phyloP scores from a whole-genome alignment of 2,888 invertebrate genomes.

The Lacanobia wlatinum region DNA sequence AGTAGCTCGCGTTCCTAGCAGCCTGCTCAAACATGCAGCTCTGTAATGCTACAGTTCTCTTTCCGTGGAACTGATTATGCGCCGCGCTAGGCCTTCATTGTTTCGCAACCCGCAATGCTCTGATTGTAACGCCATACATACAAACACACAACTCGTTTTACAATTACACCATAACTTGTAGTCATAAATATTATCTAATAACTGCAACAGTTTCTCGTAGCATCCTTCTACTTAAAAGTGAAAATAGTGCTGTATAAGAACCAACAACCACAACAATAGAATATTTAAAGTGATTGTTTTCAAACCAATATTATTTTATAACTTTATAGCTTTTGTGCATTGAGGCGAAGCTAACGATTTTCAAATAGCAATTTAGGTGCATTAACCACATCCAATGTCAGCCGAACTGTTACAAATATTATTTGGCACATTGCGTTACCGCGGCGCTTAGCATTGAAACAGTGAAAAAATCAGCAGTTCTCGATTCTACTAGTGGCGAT shows the following conservation, averaged over 20 bases:
- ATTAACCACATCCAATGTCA: constrained; percentile 76
- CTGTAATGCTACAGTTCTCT: constrained; percentile 77
- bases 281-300: constrained; percentile 13
- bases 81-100: constrained; percentile 80
- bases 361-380: constrained; percentile 67
- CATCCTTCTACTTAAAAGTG: constrained; percentile 19
- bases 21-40: constrained; percentile 50
- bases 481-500: constrained; percentile 71
- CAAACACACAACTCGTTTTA: constrained; percentile 75
- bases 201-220: constrained; percentile 36
- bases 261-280: neutral
- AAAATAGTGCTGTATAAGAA: neutral
- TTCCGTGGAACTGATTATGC: constrained; percentile 84
- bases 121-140: constrained; percentile 86
- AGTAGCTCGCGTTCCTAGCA: constrained; percentile 33
- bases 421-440: constrained; percentile 75
- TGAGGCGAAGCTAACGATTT: constrained; percentile 61
- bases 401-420: constrained; percentile 70
- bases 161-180: constrained; percentile 77
- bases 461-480: constrained; percentile 81
- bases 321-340: constrained; percentile 42
- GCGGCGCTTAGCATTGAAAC: constrained; percentile 79
- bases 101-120: constrained; percentile 88
- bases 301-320: constrained; percentile 41
- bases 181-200: constrained; percentile 64